These are phyloP conservation scores for Mus caroli DNA, from an alignment of 2,797 vertebrate species.

Conservation along the genomic window DNA sequence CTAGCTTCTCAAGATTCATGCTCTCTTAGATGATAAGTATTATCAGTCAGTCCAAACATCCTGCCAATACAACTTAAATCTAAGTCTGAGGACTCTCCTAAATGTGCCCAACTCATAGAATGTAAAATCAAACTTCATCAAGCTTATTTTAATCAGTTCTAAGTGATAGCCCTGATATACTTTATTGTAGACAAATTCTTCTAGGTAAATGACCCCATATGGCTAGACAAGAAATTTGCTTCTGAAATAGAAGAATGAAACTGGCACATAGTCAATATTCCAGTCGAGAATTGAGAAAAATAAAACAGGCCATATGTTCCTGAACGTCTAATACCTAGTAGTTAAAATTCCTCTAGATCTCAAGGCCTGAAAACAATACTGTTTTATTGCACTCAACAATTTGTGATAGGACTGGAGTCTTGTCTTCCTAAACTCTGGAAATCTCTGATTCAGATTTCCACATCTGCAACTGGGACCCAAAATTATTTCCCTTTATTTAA, in stretches of 20 bases:
- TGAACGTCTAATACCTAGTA: background rate
- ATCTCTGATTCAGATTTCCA: background rate
- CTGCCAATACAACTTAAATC: background rate
- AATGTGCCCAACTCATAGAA: background rate
- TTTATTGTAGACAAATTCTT: background rate
- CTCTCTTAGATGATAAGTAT: background rate
- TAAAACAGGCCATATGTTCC: background rate
- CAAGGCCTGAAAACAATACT: background rate
- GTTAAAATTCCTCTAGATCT: background rate
- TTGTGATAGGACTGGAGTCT: background rate
- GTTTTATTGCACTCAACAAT: background rate
- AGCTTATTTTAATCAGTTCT: background rate
- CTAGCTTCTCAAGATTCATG: background rate
- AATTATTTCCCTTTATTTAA: background rate
- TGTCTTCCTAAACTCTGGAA: background rate
- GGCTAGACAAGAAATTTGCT: background rate
- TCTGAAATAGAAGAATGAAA: background rate
- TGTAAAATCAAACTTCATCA: background rate
- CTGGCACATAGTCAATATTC: background rate
- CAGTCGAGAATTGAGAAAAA: background rate
- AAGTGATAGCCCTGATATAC: background rate
- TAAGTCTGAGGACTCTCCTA: background rate
- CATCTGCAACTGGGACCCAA: background rate
- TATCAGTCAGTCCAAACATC: background rate
- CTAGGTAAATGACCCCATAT: background rate